Base-by-base conservation (phyloP, 1,140 invertebrate species). In the Neodiprion lecontei region DNA sequence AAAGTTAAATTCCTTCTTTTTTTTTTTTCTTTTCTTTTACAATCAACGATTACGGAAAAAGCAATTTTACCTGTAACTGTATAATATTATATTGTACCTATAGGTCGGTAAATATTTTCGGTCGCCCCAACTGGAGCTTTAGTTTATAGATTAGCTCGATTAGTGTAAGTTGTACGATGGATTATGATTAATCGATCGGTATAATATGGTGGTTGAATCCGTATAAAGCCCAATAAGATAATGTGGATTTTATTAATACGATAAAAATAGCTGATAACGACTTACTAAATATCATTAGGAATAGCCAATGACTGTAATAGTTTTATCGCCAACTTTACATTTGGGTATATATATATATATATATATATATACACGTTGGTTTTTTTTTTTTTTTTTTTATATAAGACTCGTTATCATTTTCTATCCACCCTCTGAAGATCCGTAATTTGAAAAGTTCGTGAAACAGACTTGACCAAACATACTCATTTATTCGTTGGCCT, bases 211-310 rank as follows among this genome's bases (percentile, higher is more conserved):
- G 53, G n/a, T 12, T 61, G 53, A 61, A 61, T 61, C 53, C 53
- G 53, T 61, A 61, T 61, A 61, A 61, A 61, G 53, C 11, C 53
- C 53, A n/a, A 61, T 12, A 76, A 75, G 76, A 75, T 81, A 81
- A 82, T 71, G 74, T 14, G 14, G 53, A 61, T 12, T 61, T 12
- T 83, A 85, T 77, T 80, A 76, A 74, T 67, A 74, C 49, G 74
- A 53, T 79, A 76, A 77, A 72, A 77, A 73, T 81, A 81, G 78
- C 79, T 76, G 83, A 80, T 82, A 81, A 86, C 79, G 80, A 85
- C 78, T 84, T 81, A 85, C 83, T 85, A 80, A 85, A 86, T 71
- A 87, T 86, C 85, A 86, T 82, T 86, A 87, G 83, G 77, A 81
- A 83, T 87, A 87, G 84, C 83, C 80, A 82, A 84, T 80, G 80